These are phyloP conservation scores for Patella depressa DNA, from an alignment of 2,888 invertebrate species.

Conservation along the genomic window DNA sequence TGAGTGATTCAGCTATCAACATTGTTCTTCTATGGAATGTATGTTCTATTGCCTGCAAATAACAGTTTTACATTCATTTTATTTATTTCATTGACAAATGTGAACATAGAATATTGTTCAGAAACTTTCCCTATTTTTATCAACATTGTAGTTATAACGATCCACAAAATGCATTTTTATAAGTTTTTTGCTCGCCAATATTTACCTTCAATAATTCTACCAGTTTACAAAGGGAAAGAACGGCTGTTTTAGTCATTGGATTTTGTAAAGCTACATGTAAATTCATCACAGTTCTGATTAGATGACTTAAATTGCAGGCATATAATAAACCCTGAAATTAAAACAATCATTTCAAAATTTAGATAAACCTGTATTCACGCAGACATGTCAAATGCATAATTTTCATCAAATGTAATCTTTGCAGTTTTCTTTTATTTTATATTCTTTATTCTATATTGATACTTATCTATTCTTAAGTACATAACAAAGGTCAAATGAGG, in stretches of 20 bases:
- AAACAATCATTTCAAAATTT: neutral
- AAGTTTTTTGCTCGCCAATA: neutral
- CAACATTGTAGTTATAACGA: too few relatives aligned
- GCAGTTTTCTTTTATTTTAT: too few relatives aligned
- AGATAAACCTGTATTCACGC: too few relatives aligned
- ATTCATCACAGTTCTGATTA: constrained; percentile 77
- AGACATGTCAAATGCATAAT: too few relatives aligned
- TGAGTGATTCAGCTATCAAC: constrained; percentile 81
- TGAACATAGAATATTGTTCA: neutral
- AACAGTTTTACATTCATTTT: neutral
- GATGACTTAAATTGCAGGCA: constrained; percentile 78
- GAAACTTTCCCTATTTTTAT: neutral
- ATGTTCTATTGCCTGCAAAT: constrained; percentile 77
- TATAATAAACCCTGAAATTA: constrained; percentile 77
- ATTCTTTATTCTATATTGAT: too few relatives aligned
- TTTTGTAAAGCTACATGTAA: constrained; percentile 80
- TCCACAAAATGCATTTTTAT: too few relatives aligned
- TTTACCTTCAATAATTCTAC: constrained; percentile 82
- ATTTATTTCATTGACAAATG: neutral
- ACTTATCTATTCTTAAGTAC: too few relatives aligned
- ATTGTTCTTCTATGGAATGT: constrained; percentile 80
- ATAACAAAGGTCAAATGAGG: too few relatives aligned
- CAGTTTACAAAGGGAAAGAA: constrained; percentile 83
- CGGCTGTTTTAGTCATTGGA: constrained; percentile 83
- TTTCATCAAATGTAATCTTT: too few relatives aligned